phyloP scores from a whole-genome alignment of 1,140 invertebrate species.

The Caerostris extrusa region DNA sequence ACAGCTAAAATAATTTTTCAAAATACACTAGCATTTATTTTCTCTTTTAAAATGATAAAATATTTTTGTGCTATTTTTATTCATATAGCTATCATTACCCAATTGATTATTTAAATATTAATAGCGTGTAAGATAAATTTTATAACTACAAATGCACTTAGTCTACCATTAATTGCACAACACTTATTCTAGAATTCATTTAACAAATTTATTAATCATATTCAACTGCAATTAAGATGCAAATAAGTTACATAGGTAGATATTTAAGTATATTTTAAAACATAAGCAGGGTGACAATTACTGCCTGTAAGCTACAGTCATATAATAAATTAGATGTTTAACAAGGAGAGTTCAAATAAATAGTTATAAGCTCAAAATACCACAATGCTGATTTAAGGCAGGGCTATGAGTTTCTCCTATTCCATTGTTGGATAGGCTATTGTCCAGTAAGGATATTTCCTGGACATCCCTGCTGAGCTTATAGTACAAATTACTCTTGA shows the following conservation, averaged over 20 bases:
- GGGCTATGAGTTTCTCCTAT: neutral
- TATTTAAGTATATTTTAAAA: neutral
- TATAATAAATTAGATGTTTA: neutral
- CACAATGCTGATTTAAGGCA: neutral
- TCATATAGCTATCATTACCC: too few species aligned
- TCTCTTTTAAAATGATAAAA: too few species aligned
- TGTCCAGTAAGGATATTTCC: neutral
- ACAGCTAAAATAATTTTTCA: too few species aligned
- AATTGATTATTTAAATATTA: too few species aligned
- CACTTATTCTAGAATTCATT: too few species aligned
- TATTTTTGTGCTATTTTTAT: too few species aligned
- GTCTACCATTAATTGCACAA: too few species aligned
- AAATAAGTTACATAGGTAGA: neutral
- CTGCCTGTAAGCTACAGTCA: neutral
- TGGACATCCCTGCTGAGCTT: neutral
- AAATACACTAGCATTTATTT: too few species aligned
- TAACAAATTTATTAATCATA: too few species aligned
- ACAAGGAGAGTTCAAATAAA: neutral
- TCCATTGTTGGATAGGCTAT: neutral
- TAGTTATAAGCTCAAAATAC: neutral
- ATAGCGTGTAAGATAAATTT: too few species aligned
- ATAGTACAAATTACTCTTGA: neutral
- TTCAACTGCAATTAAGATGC: too few species aligned
- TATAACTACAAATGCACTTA: too few species aligned
- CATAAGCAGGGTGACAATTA: neutral